Base-by-base conservation (phyloP, 1,140 invertebrate genomes). In the Formica exsecta region DNA sequence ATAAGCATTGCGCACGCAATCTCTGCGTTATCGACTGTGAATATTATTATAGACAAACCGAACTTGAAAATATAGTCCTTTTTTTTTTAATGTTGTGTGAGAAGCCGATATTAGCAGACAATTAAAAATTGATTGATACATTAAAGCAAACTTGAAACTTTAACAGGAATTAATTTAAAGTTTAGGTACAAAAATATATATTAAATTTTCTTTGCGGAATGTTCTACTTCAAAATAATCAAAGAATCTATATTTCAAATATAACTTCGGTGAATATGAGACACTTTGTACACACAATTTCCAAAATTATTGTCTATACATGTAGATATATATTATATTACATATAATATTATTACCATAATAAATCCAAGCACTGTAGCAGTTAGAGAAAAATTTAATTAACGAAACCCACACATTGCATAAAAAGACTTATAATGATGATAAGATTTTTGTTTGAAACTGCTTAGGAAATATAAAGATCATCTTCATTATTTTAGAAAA, bases 61-160 rank as follows among this genome's bases (percentile, higher is more conserved):
- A 68, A 68, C 64, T 66, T 51, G 22, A 66, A 19, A 65, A 48
- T 8, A 79, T 25, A 65, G 9, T 44, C 19, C 3, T 25, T 19
- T 66, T 75, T 75, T 44, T 68, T 54, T 36, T 8, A 38, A 68
- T 68, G 13, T 44, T 11, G 32, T 48, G 6, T 62, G n/a, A 79
- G 54, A 54, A 54, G 19, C 3, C 62, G 22, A 66, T 64, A 44
- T 16, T 29, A 29, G 1, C 25, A 54, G 22, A 13, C 13, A 38
- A 44, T 70, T 85, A 91, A 86, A 90, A 76, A 73, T 62, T 59
- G 61, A 88, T 87, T 80, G 41, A 66, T 66, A 44, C n/a, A 44
- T 79, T 51, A 38, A 79, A 66, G 22, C 25, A 54, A 22, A 79
- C 44, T 79, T 54, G 25, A 32, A 32, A 54, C 62, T 79, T 68